Percentiles rank a stretch among this genome's conserved stretches.
Evolutionary conservation across 2,888 invertebrate genomes (phyloP).

Genomic region (Drosophila yooni): DNA sequence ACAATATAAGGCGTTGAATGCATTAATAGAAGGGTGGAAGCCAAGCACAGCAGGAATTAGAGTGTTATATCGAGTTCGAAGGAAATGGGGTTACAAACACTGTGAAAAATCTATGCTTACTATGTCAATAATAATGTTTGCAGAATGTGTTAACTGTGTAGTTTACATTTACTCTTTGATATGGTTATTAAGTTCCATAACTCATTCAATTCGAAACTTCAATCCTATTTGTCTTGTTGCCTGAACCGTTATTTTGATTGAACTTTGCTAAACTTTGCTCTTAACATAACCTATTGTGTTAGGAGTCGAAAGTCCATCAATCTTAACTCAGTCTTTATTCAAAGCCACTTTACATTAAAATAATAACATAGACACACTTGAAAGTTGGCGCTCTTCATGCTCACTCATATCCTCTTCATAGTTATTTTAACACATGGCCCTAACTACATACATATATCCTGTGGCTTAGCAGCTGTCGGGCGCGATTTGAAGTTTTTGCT

Average conservation of each 20-base stretch:
- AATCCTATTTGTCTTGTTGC: too few relatives aligned
- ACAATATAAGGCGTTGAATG: slow-evolving; percentile 11
- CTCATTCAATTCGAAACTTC: not conserved
- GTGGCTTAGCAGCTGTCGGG: slow-evolving; percentile 37
- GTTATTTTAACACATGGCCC: slow-evolving; percentile 7
- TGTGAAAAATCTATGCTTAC: not conserved
- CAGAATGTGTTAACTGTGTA: not conserved
- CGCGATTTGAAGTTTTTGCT: slow-evolving; percentile 41
- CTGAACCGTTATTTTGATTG: not conserved
- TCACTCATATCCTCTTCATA: slow-evolving; percentile 6
- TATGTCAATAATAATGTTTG: not conserved
- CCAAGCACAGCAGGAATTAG: slow-evolving; percentile 21
- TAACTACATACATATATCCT: slow-evolving; percentile 14
- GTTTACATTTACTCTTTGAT: not conserved
- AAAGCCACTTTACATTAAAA: slow-evolving; percentile 5
- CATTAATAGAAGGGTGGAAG: slow-evolving; percentile 4
- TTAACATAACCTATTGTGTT: not conserved
- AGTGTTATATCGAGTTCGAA: slow-evolving; percentile 6
- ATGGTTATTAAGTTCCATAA: not conserved
- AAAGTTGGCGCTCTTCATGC: slow-evolving; percentile 8
- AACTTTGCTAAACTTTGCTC: not conserved
- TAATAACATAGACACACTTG: not conserved
- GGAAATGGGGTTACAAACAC: not conserved
- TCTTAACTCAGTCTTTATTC: not conserved
- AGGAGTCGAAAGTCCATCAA: not conserved